Evolutionary conservation across 2,888 invertebrate species (phyloP), one percentile per base, ranked within the genome.

Genomic region (Pachymerium ferrugineum): DNA sequence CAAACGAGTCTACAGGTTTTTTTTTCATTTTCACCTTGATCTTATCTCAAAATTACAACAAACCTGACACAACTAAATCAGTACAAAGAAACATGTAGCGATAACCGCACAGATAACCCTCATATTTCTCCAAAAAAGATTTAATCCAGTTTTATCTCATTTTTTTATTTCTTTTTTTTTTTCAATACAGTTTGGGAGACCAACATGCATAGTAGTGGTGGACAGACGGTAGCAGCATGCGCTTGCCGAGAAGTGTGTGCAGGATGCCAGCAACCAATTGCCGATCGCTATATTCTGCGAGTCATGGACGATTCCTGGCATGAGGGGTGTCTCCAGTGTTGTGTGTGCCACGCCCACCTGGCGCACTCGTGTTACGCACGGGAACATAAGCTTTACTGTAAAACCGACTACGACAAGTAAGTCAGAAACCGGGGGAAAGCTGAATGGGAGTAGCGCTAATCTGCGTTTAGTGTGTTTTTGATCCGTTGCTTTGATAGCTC

Each of bases 231-330:
- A 68, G 33, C 68, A 54, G 54, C 33, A n/a, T 38, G 73, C n/a
- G 33, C 70, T 73, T 47, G 73, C 73, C 74, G 77, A 69, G 93
- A 94, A 83, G 89, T 91, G 80, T 98, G 97, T 85, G 94, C 94
- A 80, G 94, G 94, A 73, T 98, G 98, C 85, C 93, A 94, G 16
- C 92, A 92, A 82, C 92, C 93, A 84, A 98, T 98, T 80, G 89
- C 93, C 81, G 97, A 97, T 85, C 89, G 95, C 75, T 98, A 93
- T 85, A 88, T 97, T 80, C 92, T 97, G 90, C 88, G 95, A 81
- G 95, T 97, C 69, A 91, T 93, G 71, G 96, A 97, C 80, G 87
- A 93, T 75, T 93, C 93, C 81, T 98, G 96, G 92, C 98, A 98
- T 85, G 96, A 97, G 81, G 91, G 91, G 81, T 99, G 99, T 85